Evolutionary conservation across 1,140 invertebrate genomes (phyloP).

Genomic region (Bombus pyrosoma): DNA sequence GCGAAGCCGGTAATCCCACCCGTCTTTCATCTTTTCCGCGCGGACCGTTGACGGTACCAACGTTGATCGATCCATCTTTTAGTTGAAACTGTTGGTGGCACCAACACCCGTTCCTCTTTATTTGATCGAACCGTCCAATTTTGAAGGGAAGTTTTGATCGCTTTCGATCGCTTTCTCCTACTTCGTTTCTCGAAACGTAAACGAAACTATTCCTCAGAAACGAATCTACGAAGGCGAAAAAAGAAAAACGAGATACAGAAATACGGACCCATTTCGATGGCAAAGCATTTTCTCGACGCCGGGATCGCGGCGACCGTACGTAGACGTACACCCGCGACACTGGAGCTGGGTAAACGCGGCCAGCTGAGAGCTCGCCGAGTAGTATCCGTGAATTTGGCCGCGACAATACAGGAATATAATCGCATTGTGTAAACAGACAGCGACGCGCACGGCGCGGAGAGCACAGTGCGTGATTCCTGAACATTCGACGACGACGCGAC

Average conservation of each 20-base stretch:
- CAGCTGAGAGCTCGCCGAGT: not conserved
- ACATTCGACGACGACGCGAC: constrained; percentile 66
- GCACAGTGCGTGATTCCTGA: constrained; percentile 67
- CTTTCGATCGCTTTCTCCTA: not conserved
- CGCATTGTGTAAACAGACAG: constrained; percentile 58
- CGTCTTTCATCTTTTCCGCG: too few relatives aligned
- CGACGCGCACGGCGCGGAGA: constrained; percentile 41
- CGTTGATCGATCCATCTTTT: too few relatives aligned
- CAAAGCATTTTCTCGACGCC: too few relatives aligned
- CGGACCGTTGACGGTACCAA: too few relatives aligned
- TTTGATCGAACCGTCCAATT: too few relatives aligned
- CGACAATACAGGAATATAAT: constrained; percentile 55
- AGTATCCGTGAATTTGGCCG: constrained; percentile 44
- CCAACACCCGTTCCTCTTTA: too few relatives aligned
- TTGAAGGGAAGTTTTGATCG: not conserved
- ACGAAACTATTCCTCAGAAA: too few relatives aligned
- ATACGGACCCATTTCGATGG: too few relatives aligned
- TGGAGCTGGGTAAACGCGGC: not conserved
- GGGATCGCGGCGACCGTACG: too few relatives aligned
- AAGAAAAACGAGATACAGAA: not conserved
- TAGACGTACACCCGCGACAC: not conserved
- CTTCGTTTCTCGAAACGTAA: not conserved
- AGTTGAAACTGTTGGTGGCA: too few relatives aligned
- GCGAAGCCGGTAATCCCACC: too few relatives aligned
- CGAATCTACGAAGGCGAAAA: not conserved